A percentile compares a stretch with the other conserved stretches of the same genome.
These are phyloP conservation scores for Mohoua ochrocephala DNA, from an alignment of 2,113 vertebrate species.

Conservation along the genomic window DNA sequence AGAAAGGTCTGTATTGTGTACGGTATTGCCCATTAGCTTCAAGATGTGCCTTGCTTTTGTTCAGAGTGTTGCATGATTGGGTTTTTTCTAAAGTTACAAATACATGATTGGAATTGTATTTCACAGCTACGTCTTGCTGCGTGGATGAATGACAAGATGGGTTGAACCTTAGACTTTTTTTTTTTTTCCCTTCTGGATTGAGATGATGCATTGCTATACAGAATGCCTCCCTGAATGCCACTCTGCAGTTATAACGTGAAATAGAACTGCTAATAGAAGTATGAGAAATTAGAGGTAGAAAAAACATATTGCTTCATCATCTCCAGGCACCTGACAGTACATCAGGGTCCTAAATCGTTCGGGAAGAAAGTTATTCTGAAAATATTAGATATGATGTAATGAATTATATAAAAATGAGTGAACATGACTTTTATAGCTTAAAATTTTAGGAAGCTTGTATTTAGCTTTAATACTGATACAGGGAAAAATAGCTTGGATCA, in stretches of 20 bases:
- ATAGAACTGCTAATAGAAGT: conserved; percentile 48
- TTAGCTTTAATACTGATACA: background rate
- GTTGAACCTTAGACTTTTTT: conserved; percentile 3
- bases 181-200: conserved; percentile 20
- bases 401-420: background rate
- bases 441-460: background rate
- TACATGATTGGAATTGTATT: conserved; percentile 44
- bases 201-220: conserved; percentile 33
- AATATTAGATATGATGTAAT: background rate
- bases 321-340: background rate
- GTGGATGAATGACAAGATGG: conserved; percentile 33
- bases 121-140: conserved; percentile 13
- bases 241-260: conserved; percentile 50
- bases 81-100: conserved; percentile 38
- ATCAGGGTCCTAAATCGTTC: background rate
- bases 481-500: background rate
- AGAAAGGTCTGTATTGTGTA: conserved; percentile 50
- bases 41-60: conserved; percentile 48
- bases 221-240: conserved; percentile 29
- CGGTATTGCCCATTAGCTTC: conserved; percentile 42
- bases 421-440: background rate
- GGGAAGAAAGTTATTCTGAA: background rate
- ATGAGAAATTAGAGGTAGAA: conserved; percentile 49
- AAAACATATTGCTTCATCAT: conserved; percentile 5
- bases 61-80: conserved; percentile 2